phyloP scores from a whole-genome alignment of 2,113 vertebrate species.

The Phrynocephalus versicolor region DNA sequence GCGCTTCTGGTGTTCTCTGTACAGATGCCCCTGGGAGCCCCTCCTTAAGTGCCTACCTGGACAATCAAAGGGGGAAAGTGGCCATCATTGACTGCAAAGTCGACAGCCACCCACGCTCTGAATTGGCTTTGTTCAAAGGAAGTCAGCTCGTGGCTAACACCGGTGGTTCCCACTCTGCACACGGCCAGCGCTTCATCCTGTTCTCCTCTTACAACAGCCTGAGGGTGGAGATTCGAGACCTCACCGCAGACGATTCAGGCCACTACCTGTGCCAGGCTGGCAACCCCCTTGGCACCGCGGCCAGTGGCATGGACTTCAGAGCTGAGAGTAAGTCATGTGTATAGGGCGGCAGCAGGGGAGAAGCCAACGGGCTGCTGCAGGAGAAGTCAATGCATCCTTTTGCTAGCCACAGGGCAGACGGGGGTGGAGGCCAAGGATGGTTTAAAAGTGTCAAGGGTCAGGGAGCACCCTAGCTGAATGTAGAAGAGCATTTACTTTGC shows the following conservation, averaged over 20 bases:
- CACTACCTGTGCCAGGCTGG: constrained; percentile 64
- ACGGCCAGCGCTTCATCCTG: neutral
- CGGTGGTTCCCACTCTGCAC: rapidly evolving
- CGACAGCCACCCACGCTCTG: constrained; percentile 66
- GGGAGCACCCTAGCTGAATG: too few relatives aligned
- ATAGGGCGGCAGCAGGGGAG: too few relatives aligned
- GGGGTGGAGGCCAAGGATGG: too few relatives aligned
- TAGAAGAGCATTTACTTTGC: too few relatives aligned
- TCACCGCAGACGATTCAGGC: constrained; percentile 50
- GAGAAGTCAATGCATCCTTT: rapidly evolving
- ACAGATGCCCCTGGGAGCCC: constrained; percentile 65
- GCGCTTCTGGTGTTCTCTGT: rapidly evolving
- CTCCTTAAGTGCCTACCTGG: constrained; percentile 68
- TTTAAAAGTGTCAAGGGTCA: too few relatives aligned
- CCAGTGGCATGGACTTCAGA: constrained; percentile 47
- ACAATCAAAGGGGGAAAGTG: constrained; percentile 53
- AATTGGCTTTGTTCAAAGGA: constrained; percentile 58
- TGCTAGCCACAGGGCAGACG: too few relatives aligned
- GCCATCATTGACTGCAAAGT: constrained; percentile 70
- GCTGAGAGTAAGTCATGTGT: constrained; percentile 57
- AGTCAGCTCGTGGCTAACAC: constrained; percentile 64
- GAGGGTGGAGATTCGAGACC: constrained; percentile 48
- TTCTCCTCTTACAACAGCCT: constrained; percentile 63
- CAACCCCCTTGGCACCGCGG: constrained; percentile 67
- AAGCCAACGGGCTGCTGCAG: rapidly evolving